phyloP scores from a whole-genome alignment of 2,888 invertebrate species.

The Pimpla rufipes region DNA sequence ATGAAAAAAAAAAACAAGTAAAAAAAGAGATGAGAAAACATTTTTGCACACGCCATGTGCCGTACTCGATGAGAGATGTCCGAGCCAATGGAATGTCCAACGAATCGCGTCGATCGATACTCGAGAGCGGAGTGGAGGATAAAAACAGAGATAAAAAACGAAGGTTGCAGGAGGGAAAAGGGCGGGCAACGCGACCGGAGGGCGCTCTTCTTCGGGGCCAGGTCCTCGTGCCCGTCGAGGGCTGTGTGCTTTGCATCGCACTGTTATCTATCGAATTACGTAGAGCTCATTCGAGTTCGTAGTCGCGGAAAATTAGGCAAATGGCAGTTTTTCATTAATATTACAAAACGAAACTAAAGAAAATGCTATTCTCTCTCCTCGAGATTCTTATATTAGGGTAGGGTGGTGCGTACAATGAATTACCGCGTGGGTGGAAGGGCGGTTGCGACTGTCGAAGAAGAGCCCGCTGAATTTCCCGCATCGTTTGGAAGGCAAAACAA shows the following conservation, averaged over 20 bases:
- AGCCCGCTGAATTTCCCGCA: slow-evolving; percentile 55
- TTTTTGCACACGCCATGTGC: slow-evolving; percentile 58
- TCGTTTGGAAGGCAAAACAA: slow-evolving; percentile 37
- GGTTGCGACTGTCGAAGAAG: slow-evolving; percentile 45
- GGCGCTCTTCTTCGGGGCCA: slow-evolving; percentile 46
- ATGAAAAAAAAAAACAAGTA: slow-evolving; percentile 11
- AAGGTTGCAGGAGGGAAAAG: neutral
- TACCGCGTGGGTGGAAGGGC: slow-evolving; percentile 22
- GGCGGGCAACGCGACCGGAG: slow-evolving; percentile 26
- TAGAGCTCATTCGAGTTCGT: slow-evolving; percentile 66
- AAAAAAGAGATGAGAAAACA: slow-evolving; percentile 53
- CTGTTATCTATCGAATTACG: slow-evolving; percentile 56
- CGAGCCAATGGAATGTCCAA: slow-evolving; percentile 70
- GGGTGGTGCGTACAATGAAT: slow-evolving; percentile 60
- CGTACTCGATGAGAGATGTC: slow-evolving; percentile 65
- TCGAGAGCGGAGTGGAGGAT: slow-evolving; percentile 48
- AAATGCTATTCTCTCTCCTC: slow-evolving; percentile 61
- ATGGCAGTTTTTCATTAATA: slow-evolving; percentile 61
- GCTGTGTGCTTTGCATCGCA: slow-evolving; percentile 52
- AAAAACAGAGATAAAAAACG: slow-evolving; percentile 5
- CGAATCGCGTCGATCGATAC: slow-evolving; percentile 67
- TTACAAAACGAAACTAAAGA: slow-evolving; percentile 18
- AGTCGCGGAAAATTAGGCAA: slow-evolving; percentile 64
- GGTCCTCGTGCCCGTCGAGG: neutral
- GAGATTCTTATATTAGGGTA: slow-evolving; percentile 68